Base-by-base conservation (phyloP, 1,140 invertebrate genomes). In the Bombus affinis region DNA sequence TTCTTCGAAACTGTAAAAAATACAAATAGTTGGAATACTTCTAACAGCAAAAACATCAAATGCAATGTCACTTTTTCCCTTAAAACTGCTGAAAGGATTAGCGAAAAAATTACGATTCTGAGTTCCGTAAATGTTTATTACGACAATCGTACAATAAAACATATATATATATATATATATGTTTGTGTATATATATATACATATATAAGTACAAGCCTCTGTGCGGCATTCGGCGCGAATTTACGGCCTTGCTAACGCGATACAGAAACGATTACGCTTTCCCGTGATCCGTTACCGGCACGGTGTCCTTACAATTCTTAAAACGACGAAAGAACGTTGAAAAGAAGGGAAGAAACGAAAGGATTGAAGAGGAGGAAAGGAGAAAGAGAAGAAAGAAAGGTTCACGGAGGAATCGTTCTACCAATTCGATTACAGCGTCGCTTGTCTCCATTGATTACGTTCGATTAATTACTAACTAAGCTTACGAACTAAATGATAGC, bases 71-170 rank as follows among this genome's bases (percentile, higher is more conserved):
- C 47, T 8, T 53, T 53, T 22, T 8, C 1, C 47, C 47, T 53
- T 53, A 22, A 22, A 53, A 53, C 18, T 22, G 18, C 6, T 53
- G 6, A 22, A 53, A 53, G 47, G 47, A 53, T 83, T 59, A 59
- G 53, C 37, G 79, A 75, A 71, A 59, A 65, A 59, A 15, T n/a
- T 44, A 53, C 59, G 8, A 39, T n/a, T 3, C 15, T 79, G 86
- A 81, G 86, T 88, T 70, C 74, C 87, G 59, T 86, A 85, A 87
- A 83, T 72, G 53, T 92, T 91, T 91, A 91, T 91, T 92, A 72
- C 76, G 79, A 80, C 66, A 44, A 86, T 65, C 79, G 47, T 88
- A 86, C 44, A 62, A 78, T 59, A 88, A 85, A 81, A 88, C 82
- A 72, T 90, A 62, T 18, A 6, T 18, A 6, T 53, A 47, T 18